Evolutionary conservation across 2,888 invertebrate species (phyloP).

Genomic region (Oegoconia quadripuncta): DNA sequence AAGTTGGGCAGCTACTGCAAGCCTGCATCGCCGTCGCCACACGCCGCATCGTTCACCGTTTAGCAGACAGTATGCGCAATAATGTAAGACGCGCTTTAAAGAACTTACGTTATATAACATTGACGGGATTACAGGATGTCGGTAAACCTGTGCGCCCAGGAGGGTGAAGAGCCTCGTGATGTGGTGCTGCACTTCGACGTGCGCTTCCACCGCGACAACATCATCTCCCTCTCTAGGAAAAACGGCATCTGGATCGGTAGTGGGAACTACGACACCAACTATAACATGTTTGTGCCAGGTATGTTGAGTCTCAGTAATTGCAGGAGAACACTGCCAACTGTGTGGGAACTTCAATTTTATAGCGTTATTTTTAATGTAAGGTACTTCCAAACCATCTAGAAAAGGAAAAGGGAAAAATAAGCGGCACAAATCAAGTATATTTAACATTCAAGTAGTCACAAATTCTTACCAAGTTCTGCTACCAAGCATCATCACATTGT

Average conservation of each 20-base stretch:
- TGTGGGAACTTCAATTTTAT: neutral
- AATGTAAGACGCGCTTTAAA: no score
- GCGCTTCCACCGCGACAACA: slow-evolving; percentile 68
- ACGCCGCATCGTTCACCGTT: no score
- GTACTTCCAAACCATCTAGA: no score
- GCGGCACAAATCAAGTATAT: no score
- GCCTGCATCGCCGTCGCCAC: no score
- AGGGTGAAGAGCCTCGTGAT: slow-evolving; percentile 67
- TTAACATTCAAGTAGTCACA: no score
- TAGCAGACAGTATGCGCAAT: no score
- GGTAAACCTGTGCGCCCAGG: slow-evolving; percentile 67
- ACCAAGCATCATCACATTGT: no score
- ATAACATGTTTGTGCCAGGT: slow-evolving; percentile 75
- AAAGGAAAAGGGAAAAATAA: no score
- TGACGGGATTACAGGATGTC: slow-evolving; percentile 51
- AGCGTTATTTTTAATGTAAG: neutral
- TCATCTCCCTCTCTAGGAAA: slow-evolving; percentile 64
- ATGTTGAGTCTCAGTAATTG: slow-evolving; percentile 16
- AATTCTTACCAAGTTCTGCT: no score
- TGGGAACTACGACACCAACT: slow-evolving; percentile 70
- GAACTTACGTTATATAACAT: neutral
- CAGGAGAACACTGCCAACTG: no score
- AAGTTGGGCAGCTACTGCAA: no score
- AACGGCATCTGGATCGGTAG: slow-evolving; percentile 73
- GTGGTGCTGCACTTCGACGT: slow-evolving; percentile 72